phyloP scores from a whole-genome alignment of 2,888 invertebrate genomes.

The Siphonodentalium dalli region DNA sequence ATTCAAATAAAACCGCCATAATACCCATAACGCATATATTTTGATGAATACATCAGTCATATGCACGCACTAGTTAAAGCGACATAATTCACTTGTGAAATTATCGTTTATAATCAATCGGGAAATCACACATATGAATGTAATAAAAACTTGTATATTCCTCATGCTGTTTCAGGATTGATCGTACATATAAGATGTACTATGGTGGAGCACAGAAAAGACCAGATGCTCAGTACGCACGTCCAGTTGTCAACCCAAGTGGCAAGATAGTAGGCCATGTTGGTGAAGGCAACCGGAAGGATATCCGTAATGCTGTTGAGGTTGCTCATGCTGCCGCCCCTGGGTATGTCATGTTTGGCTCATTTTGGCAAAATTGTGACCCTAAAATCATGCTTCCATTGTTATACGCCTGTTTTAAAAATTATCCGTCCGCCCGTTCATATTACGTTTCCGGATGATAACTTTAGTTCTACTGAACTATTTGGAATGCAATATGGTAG shows the following conservation, averaged over 20 bases:
- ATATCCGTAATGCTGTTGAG: conserved; percentile 68
- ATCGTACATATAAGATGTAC: conserved; percentile 67
- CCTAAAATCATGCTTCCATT: too few species aligned
- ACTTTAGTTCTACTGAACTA: too few species aligned
- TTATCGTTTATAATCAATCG: too few species aligned
- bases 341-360: conserved; percentile 55
- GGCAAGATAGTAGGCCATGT: conserved; percentile 61
- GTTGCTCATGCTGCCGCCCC: conserved; percentile 67
- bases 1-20: background rate
- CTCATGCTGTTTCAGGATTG: conserved; percentile 55
- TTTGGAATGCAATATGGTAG: too few species aligned
- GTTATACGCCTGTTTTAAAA: background rate
- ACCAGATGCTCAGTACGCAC: conserved; percentile 65
- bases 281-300: conserved; percentile 64
- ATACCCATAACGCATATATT: background rate
- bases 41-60: too few species aligned
- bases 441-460: too few species aligned
- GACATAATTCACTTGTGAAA: too few species aligned
- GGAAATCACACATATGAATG: background rate
- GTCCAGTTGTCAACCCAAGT: conserved; percentile 51
- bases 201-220: conserved; percentile 68
- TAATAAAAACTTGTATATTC: background rate
- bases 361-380: too few species aligned
- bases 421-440: too few species aligned
- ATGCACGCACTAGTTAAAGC: background rate